Evolutionary conservation across 2,113 vertebrate genomes (phyloP), one percentile per base, ranked within the genome.

Genomic region (Sylvilagus bachmani): DNA sequence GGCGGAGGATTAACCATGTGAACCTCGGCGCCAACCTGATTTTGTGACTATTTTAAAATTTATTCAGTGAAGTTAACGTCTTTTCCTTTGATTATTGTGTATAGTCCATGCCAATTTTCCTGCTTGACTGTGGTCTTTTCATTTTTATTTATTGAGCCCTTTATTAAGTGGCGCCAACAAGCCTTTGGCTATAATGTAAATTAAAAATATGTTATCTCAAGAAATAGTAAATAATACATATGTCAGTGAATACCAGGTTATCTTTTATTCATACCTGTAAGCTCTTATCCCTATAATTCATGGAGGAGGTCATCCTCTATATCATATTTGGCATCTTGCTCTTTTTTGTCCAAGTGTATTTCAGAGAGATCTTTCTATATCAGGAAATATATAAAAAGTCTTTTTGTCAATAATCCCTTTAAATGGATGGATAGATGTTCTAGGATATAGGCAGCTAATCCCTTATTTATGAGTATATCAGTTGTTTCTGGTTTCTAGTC

Each of bases 371-470:
- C 22, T 84, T 89, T 82, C 38, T 6, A 66, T 86, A 83, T 80
- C 17, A 70, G 33, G 22, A 87, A 87, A 90, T 86, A 80, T 2
- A 86, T 29, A 90, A 93, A 83, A 82, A 51, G 82, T 94, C 25
- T 31, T 85, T 92, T n/a, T 88, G 38, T 33, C 75, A 19, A 85
- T 55, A 79, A 88, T 95, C 70, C 6, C 70, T 86, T 91, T 84
- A 82, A 91, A 61, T 87, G 44, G 51, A 90, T 75, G 13, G 19
- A 25, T 13, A 1, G 12, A 31, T 90, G 7, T 77, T 94, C 67
- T 83, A 64, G 75, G 83, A 91, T 86, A 53, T 79, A 81, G 36
- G 29, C 36, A 80, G 58, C 49, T 12, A 67, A 24, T 66, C 6
- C 14, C 27, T 86, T 93, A 75, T 89, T 73, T 91, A 82, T 78